Evolutionary conservation across 2,113 vertebrate genomes (phyloP).

Genomic region (Tupaia tana): DNA sequence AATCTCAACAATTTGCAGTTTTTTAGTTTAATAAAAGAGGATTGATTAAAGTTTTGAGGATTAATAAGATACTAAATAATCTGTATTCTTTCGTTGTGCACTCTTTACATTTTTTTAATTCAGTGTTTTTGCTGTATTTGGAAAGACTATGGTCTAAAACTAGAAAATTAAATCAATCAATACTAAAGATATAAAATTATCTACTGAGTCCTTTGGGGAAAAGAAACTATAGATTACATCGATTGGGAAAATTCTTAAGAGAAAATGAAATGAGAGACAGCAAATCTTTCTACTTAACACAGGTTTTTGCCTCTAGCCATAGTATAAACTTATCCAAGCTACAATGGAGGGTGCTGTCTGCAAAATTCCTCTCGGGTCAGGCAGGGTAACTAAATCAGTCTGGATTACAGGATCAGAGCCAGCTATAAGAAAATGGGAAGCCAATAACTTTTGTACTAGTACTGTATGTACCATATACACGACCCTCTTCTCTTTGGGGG

Average conservation of each 20-base stretch:
- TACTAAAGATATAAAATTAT: slow-evolving; percentile 14
- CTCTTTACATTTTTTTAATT: background rate
- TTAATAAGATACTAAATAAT: slow-evolving; percentile 2
- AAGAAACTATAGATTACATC: background rate
- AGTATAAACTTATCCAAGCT: background rate
- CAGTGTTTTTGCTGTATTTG: background rate
- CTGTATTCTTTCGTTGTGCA: background rate
- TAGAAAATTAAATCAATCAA: slow-evolving; percentile 49
- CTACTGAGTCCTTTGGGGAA: background rate
- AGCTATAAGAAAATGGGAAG: background rate
- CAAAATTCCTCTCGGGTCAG: slow-evolving; percentile 29
- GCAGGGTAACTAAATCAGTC: background rate
- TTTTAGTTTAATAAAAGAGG: slow-evolving; percentile 2
- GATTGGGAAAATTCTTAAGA: slow-evolving; percentile 47
- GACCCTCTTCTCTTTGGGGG: background rate
- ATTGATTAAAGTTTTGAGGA: background rate
- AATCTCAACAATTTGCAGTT: background rate
- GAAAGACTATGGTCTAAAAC: slow-evolving; percentile 19
- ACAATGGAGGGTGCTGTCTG: background rate
- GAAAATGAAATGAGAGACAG: slow-evolving; percentile 60
- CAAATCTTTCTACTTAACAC: slow-evolving; percentile 15
- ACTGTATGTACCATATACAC: background rate
- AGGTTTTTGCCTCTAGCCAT: slow-evolving; percentile 3
- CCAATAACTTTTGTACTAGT: background rate
- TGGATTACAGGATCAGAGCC: background rate